phyloP scores from a whole-genome alignment of 2,888 invertebrate genomes.

The Plebejus melissa region DNA sequence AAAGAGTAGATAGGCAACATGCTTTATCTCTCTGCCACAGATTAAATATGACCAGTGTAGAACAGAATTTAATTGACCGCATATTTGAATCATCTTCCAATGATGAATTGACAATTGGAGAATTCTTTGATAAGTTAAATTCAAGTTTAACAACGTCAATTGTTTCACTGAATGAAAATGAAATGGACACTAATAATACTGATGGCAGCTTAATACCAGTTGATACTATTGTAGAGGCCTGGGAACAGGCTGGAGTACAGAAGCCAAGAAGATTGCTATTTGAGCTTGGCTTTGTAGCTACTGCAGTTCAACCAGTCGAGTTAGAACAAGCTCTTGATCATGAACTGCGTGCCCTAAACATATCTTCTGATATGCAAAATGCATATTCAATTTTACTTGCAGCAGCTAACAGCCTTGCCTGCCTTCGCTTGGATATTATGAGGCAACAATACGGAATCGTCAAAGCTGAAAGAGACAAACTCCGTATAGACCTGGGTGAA shows the following conservation, averaged over 20 bases:
- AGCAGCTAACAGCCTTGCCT: conserved; percentile 83
- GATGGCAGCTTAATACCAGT: conserved; percentile 48
- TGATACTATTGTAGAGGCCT: conserved; percentile 82
- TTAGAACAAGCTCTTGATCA: conserved; percentile 84
- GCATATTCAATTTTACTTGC: conserved; percentile 63
- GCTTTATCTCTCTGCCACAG: conserved; percentile 62
- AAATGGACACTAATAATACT: conserved; percentile 32
- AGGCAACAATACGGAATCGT: conserved; percentile 83
- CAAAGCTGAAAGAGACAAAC: conserved; percentile 89
- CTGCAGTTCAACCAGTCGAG: conserved; percentile 79
- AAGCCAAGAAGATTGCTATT: conserved; percentile 82
- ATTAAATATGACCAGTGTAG: conserved; percentile 61
- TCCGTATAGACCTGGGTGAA: conserved; percentile 87
- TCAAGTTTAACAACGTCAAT: conserved; percentile 55
- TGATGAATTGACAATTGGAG: conserved; percentile 63
- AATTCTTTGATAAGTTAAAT: conserved; percentile 66
- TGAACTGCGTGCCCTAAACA: conserved; percentile 65
- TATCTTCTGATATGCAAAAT: conserved; percentile 43
- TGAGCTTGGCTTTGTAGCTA: conserved; percentile 82
- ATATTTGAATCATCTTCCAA: conserved; percentile 53
- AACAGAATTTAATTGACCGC: conserved; percentile 54
- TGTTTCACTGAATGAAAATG: conserved; percentile 33
- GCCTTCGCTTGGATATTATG: conserved; percentile 84
- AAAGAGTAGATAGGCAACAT: conserved; percentile 54
- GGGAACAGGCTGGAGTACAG: conserved; percentile 84